Conservation (phyloP, 2,113 vertebrate species). For the Narcine bancroftii region DNA sequence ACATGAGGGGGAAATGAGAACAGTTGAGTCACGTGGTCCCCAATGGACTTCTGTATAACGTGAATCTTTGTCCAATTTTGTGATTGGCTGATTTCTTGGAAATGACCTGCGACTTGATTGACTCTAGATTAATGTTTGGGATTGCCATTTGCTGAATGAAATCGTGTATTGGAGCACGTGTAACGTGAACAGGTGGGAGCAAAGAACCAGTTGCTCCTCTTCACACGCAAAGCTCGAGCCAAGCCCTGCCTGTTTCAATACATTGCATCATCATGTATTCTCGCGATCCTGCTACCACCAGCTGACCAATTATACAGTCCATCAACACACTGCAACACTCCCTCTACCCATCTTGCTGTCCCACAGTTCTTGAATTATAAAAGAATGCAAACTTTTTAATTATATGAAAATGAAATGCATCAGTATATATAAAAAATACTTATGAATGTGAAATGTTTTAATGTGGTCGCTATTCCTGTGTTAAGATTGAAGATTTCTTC, state of each 20-base stretch:
- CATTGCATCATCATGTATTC: not conserved
- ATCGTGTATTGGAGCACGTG: too few species aligned
- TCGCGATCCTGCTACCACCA: not conserved
- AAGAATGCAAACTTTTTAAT: constrained; percentile 4
- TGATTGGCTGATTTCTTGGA: too few species aligned
- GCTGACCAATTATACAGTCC: not conserved
- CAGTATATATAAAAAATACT: not conserved
- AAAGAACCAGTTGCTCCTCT: not conserved
- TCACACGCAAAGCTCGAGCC: not conserved
- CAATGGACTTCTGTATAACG: too few species aligned
- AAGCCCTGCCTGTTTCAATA: not conserved
- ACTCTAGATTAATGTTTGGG: too few species aligned
- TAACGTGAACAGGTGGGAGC: not conserved
- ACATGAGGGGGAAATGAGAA: too few species aligned
- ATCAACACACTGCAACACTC: not conserved
- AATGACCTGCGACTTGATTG: too few species aligned
- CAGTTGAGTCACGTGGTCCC: too few species aligned
- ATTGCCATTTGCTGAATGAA: too few species aligned
- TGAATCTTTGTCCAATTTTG: too few species aligned
- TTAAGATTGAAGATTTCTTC: too few species aligned
- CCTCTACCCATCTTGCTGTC: not conserved
- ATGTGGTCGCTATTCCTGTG: too few species aligned
- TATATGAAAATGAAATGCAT: not conserved
- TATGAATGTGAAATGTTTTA: not conserved
- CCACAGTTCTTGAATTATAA: not conserved